These are phyloP conservation scores for Bombus impatiens DNA, from an alignment of 1,140 invertebrate genomes.

Conservation along the genomic window DNA sequence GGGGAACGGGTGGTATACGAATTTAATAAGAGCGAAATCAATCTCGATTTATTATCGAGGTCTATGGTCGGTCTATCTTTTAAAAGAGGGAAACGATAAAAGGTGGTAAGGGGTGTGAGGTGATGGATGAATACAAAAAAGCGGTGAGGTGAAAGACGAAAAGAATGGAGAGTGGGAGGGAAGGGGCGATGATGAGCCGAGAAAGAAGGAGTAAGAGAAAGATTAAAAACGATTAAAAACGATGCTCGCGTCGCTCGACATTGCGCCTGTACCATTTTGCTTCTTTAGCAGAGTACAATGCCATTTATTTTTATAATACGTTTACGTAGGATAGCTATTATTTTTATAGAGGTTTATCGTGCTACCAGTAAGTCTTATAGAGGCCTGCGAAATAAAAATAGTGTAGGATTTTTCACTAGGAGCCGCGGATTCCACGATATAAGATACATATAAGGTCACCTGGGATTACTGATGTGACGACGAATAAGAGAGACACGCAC, in stretches of 20 bases:
- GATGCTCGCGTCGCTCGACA: constrained; percentile 79
- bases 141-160: not conserved
- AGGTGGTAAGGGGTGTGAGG: not conserved
- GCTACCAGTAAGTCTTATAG: constrained; percentile 82
- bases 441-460: not conserved
- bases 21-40: constrained; percentile 43
- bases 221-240: constrained; percentile 52
- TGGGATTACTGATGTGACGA: not conserved
- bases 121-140: no score
- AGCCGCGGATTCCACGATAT: constrained; percentile 53
- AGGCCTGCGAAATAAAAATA: constrained; percentile 80
- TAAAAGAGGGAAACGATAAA: not conserved
- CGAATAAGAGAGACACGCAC: constrained; percentile 47
- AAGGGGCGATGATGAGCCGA: not conserved
- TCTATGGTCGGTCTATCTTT: not conserved
- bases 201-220: not conserved
- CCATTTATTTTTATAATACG: constrained; percentile 83
- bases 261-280: constrained; percentile 82
- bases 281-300: constrained; percentile 82
- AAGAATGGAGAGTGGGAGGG: not conserved
- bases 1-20: constrained; percentile 13
- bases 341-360: constrained; percentile 83
- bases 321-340: constrained; percentile 83
- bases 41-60: constrained; percentile 19
- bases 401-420: constrained; percentile 75